These are phyloP conservation scores for Ecliptopera silaceata DNA, from an alignment of 2,888 invertebrate genomes.

Conservation along the genomic window DNA sequence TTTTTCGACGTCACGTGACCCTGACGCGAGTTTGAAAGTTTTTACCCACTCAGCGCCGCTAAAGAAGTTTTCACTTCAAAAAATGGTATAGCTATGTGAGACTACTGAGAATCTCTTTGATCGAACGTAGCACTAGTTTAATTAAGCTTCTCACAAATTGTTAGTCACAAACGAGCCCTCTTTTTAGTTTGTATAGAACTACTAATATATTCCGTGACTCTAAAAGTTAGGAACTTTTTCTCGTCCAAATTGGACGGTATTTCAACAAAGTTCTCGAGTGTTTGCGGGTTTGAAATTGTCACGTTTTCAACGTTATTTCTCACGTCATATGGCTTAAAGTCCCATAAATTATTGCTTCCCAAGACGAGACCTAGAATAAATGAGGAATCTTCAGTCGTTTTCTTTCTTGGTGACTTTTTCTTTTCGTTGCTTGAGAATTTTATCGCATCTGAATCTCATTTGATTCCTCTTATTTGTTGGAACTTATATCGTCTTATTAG, in stretches of 20 bases:
- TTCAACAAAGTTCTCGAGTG: conserved; percentile 33
- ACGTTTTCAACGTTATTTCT: conserved; percentile 39
- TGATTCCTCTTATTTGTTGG: conserved; percentile 22
- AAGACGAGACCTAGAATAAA: conserved; percentile 44
- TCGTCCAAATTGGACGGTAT: conserved; percentile 38
- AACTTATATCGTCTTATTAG: conserved; percentile 17
- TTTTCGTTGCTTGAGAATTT: conserved; percentile 35
- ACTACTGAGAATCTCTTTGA: conserved; percentile 22
- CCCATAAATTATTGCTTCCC: conserved; percentile 30
- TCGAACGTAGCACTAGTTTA: conserved; percentile 22
- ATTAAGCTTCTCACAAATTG: conserved; percentile 32
- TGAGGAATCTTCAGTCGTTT: conserved; percentile 36
- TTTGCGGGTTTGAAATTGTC: conserved; percentile 32
- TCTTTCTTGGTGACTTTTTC: conserved; percentile 34
- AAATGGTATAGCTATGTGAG: too few relatives aligned
- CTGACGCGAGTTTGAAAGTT: too few relatives aligned
- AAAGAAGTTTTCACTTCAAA: too few relatives aligned
- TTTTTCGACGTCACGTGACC: too few relatives aligned
- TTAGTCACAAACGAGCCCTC: conserved; percentile 13
- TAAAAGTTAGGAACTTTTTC: conserved; percentile 36
- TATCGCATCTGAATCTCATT: conserved; percentile 37
- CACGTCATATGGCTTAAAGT: conserved; percentile 36
- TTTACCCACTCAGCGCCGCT: too few relatives aligned
- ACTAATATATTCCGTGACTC: conserved; percentile 37
- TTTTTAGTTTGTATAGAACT: conserved; percentile 37